phyloP scores from a whole-genome alignment of 2,113 vertebrate species.

The Odocoileus hemionus region DNA sequence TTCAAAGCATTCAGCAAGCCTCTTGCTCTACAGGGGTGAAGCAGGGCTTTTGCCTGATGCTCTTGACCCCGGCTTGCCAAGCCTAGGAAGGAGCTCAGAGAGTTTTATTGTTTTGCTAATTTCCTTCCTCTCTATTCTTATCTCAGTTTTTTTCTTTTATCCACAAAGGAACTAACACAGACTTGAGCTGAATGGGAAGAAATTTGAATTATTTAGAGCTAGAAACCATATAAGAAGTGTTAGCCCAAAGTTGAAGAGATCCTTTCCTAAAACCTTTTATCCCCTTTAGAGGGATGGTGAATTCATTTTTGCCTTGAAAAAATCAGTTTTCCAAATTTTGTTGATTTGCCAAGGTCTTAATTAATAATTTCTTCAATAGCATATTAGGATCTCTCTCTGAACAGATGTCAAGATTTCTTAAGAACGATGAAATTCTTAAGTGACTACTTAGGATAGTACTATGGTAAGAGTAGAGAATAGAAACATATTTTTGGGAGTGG shows the following conservation, averaged over 20 bases:
- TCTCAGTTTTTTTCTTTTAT: not conserved
- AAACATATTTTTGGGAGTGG: not conserved
- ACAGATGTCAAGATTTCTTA: not conserved
- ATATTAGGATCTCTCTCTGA: not conserved
- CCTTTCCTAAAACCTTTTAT: not conserved
- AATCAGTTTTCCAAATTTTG: not conserved
- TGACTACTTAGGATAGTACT: not conserved
- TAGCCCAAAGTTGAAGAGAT: not conserved
- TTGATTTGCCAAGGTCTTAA: not conserved
- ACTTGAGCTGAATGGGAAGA: not conserved
- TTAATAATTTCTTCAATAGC: not conserved
- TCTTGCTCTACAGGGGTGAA: fast-evolving
- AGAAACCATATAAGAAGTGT: not conserved
- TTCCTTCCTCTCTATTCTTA: not conserved
- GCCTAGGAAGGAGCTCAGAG: not conserved
- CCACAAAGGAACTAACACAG: not conserved
- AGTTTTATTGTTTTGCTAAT: not conserved
- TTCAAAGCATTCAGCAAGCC: not conserved
- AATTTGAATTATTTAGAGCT: not conserved
- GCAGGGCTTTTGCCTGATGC: fast-evolving
- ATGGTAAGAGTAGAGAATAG: not conserved
- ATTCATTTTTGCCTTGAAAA: not conserved
- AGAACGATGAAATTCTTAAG: not conserved
- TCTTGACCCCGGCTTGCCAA: too few relatives aligned
- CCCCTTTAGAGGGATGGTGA: not conserved